These are phyloP conservation scores for Caenorhabditis sp. DNA, from an alignment of 2,888 invertebrate genomes.

Conservation along the genomic window DNA sequence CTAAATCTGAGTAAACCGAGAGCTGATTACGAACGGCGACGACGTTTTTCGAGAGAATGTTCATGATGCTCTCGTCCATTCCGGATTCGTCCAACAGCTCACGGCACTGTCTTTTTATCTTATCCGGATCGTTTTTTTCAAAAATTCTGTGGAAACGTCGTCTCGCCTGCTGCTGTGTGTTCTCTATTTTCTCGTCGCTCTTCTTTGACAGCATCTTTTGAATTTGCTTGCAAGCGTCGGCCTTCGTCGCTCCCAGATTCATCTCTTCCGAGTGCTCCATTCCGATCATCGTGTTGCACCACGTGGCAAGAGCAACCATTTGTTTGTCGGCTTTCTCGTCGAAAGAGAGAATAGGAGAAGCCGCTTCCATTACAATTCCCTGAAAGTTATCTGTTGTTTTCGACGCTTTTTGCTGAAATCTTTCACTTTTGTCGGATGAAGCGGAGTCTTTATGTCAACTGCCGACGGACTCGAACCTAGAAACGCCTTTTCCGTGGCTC, in stretches of 20 bases:
- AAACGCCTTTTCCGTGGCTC: slow-evolving; percentile 43
- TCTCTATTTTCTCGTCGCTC: neutral
- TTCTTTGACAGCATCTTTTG: slow-evolving; percentile 36
- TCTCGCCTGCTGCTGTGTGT: neutral
- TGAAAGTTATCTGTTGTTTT: no score
- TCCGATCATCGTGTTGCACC: slow-evolving; percentile 58
- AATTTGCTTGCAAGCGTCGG: slow-evolving; percentile 42
- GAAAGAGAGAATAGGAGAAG: slow-evolving; percentile 36
- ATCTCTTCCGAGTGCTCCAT: slow-evolving; percentile 53
- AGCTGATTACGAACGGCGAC: slow-evolving; percentile 17
- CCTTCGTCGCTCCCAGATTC: slow-evolving; percentile 60
- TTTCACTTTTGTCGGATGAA: neutral
- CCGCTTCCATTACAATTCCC: neutral
- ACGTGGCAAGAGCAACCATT: slow-evolving; percentile 53
- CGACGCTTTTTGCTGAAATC: no score
- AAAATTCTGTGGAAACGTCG: slow-evolving; percentile 23
- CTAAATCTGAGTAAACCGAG: slow-evolving; percentile 32
- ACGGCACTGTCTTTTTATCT: slow-evolving; percentile 14
- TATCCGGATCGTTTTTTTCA: slow-evolving; percentile 30
- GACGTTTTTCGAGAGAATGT: slow-evolving; percentile 21
- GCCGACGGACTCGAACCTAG: slow-evolving; percentile 18
- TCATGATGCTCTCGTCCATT: slow-evolving; percentile 22
- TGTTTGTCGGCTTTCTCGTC: slow-evolving; percentile 51
- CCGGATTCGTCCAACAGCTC: slow-evolving; percentile 29
- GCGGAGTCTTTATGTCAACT: slow-evolving; percentile 31